A percentile compares a stretch with the other conserved stretches of the same genome.
phyloP scores from a whole-genome alignment of 2,113 vertebrate genomes.

The Sander lucioperca region DNA sequence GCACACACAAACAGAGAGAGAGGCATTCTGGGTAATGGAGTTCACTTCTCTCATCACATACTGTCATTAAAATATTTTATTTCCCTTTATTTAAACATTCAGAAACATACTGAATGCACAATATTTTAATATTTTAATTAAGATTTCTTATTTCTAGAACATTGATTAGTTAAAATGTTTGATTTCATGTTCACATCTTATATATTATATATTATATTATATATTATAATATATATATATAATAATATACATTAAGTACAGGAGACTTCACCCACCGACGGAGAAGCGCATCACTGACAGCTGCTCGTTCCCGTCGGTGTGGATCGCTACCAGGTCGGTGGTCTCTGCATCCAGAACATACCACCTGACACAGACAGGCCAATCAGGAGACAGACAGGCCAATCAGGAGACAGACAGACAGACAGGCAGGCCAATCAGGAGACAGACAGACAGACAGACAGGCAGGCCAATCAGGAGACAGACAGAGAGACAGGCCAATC shows the following conservation, averaged over 20 bases:
- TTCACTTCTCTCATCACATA: background rate
- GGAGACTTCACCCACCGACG: conserved; percentile 85
- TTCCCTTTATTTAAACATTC: too few relatives aligned
- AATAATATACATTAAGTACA: too few relatives aligned
- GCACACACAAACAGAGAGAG: conserved; percentile 54
- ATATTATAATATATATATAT: too few relatives aligned
- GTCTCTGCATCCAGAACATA: conserved; percentile 96
- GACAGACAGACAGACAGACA: background rate
- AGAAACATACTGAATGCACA: too few relatives aligned
- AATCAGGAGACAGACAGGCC: background rate
- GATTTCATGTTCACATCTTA: too few relatives aligned
- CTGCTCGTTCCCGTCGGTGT: conserved; percentile 98
- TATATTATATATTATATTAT: too few relatives aligned
- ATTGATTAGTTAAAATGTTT: too few relatives aligned
- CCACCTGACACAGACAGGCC: conserved; percentile 86
- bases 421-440: background rate
- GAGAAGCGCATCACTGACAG: conserved; percentile 98
- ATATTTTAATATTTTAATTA: too few relatives aligned
- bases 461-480: too few relatives aligned
- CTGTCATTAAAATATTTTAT: background rate
- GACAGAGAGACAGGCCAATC: too few relatives aligned
- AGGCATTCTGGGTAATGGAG: conserved; percentile 32
- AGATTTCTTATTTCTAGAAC: too few relatives aligned
- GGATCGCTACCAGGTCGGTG: conserved; percentile 95
- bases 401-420: background rate